Evolutionary conservation across 2,113 vertebrate species (phyloP).

Genomic region (Urocitellus parryii): DNA sequence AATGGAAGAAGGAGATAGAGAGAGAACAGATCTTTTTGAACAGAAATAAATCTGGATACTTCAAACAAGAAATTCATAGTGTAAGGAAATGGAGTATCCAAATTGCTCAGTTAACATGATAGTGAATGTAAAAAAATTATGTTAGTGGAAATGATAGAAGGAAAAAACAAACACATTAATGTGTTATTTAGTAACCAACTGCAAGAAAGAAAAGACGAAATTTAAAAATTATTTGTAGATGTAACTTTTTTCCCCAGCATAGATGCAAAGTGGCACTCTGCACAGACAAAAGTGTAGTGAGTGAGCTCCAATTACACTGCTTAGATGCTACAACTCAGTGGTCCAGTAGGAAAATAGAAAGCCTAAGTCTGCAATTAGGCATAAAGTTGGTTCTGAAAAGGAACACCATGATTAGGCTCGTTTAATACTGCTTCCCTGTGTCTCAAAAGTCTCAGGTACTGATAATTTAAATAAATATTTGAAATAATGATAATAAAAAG

Average conservation of each 20-base stretch:
- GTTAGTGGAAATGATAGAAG: slow-evolving; percentile 35
- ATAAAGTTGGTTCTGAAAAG: not conserved
- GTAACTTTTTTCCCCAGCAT: not conserved
- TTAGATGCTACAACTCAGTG: not conserved
- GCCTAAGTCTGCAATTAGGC: not conserved
- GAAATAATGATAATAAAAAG: not conserved
- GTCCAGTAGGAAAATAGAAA: not conserved
- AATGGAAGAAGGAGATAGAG: accelerated
- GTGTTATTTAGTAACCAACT: not conserved
- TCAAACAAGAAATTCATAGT: not conserved
- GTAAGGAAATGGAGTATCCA: not conserved
- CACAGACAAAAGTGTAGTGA: not conserved
- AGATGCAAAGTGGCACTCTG: not conserved
- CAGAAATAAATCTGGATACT: not conserved
- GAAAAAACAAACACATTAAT: slow-evolving; percentile 24
- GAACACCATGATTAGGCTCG: too few species aligned
- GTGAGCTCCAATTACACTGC: not conserved
- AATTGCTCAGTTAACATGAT: not conserved
- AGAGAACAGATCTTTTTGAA: not conserved
- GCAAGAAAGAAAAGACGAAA: not conserved
- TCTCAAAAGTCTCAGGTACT: not conserved
- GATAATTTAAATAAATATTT: not conserved
- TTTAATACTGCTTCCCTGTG: not conserved
- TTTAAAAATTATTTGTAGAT: not conserved
- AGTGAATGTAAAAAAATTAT: not conserved